Evolutionary conservation across 1,140 invertebrate genomes (phyloP), one percentile per base, ranked within the genome.

Genomic region (Scaptomyza montana): DNA sequence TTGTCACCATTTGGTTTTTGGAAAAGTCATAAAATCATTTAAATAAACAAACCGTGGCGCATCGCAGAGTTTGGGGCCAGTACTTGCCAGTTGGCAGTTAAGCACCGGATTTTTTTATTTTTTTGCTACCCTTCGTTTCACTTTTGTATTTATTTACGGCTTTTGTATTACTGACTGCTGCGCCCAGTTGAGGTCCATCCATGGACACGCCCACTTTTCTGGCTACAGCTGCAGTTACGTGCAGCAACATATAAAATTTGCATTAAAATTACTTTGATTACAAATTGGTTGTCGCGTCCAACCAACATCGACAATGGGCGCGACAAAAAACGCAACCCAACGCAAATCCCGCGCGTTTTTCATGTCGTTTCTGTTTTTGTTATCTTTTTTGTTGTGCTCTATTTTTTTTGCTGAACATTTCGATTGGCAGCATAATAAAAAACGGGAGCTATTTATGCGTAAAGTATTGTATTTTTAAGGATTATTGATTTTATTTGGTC

Each of bases 181-280:
- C 21, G 21, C 21, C 21, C 21, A 25, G 21, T 25, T 30, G 8
- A 1, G 8, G 28, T 16, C 41, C 75, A 49, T 66, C 39, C 64
- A 36, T 41, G 30, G 50, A 46, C 21, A 50, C 67, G 73, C 59
- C 73, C 50, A 59, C 49, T 16, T 56, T 36, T 2, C 33, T 28
- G 74, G 49, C 50, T 50, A 30, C 63, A 61, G 55, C 59, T 67
- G 72, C 55, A 55, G 62, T 71, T 76, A 72, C 82, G 82, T 86
- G 75, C 78, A 68, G 63, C 77, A 76, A 79, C 75, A 86, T 79
- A 87, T 87, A 87, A 81, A 87, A 87, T 87, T 87, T 87, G 82
- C 78, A 87, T 87, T 87, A 87, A 87, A 87, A 87, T 87, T 76
- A 87, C 81, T 87, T 87, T 87, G 82, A 87, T 87, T 87, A 81